Evolutionary conservation across 2,113 vertebrate species (phyloP).

Genomic region (Spermophilus dauricus): DNA sequence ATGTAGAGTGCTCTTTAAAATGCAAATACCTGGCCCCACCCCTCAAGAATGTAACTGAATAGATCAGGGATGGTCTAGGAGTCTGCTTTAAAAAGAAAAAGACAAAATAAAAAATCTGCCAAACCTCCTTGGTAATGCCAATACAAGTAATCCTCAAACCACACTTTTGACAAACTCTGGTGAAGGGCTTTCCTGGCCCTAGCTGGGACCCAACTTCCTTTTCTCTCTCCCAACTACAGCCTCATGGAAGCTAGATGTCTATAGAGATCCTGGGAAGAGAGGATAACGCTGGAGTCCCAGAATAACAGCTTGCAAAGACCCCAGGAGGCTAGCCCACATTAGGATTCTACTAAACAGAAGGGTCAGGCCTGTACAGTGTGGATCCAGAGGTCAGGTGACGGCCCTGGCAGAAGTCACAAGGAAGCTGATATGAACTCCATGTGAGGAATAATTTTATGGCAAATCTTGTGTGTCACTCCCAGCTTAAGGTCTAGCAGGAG

Average conservation of each 20-base stretch:
- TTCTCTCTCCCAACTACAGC: background rate
- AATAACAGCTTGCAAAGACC: background rate
- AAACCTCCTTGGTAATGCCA: constrained; percentile 36
- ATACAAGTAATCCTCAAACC: constrained; percentile 46
- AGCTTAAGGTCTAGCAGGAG: background rate
- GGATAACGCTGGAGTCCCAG: background rate
- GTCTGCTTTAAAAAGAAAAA: constrained; percentile 53
- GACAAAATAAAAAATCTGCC: background rate
- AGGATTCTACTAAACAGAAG: background rate
- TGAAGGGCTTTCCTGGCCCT: constrained; percentile 31
- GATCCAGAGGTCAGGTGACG: background rate
- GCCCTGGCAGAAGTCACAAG: background rate
- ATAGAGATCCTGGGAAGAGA: constrained; percentile 6
- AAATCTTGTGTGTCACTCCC: background rate
- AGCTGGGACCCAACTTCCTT: background rate
- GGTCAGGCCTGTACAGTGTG: background rate
- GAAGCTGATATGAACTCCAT: background rate
- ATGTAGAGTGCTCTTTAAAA: background rate
- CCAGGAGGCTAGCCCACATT: background rate
- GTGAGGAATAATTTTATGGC: background rate
- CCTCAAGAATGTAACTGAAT: background rate
- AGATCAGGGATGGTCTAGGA: constrained; percentile 28
- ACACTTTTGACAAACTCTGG: background rate
- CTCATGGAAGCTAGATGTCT: background rate
- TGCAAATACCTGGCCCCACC: background rate